Evolutionary conservation across 2,797 vertebrate species (phyloP), one percentile per base, ranked within the genome.

Genomic region (Cyprinella venusta): DNA sequence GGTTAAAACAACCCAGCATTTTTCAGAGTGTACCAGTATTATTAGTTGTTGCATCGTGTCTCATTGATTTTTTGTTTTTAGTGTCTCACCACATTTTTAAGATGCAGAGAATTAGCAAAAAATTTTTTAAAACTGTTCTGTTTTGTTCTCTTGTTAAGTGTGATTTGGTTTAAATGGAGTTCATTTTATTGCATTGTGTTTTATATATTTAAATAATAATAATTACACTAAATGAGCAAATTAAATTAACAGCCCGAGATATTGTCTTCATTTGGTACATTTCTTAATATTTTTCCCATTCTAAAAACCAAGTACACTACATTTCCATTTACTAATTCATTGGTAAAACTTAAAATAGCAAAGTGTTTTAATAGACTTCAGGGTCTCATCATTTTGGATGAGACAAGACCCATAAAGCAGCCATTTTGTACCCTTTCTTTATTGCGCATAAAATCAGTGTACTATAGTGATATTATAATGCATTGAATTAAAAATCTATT

Each of bases 401-500:
- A 68, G 81, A 76, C 71, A 82, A 82, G 50, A 26, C 38, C 65
- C 75, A 70, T 78, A 78, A 82, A 82, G 64, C 3, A 6, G 36
- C 18, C 72, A 19, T 68, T 76, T 59, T 82, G 81, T 40, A 33
- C 26, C 54, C 65, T 77, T 63, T 70, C 54, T 70, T 77, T 70
- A 70, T 18, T 83, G 65, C 15, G 6, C 65, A 69, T 61, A 21
- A 75, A 78, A 50, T 77, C 74, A 50, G 74, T 83, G 72, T 76
- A 50, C 81, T 50, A 50, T 76, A 52, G 67, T 63, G 68, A 70
- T 69, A 82, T 70, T 82, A 63, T 78, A 85, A 81, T 81, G 67
- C 74, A 77, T 77, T 45, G 65, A 71, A 76, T 81, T 74, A 65
- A 84, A 80, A 84, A 84, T 84, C 77, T 80, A 84, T 80, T 64